Conservation (phyloP, 2,888 invertebrate species). For the Lamellibrachia satsuma region DNA sequence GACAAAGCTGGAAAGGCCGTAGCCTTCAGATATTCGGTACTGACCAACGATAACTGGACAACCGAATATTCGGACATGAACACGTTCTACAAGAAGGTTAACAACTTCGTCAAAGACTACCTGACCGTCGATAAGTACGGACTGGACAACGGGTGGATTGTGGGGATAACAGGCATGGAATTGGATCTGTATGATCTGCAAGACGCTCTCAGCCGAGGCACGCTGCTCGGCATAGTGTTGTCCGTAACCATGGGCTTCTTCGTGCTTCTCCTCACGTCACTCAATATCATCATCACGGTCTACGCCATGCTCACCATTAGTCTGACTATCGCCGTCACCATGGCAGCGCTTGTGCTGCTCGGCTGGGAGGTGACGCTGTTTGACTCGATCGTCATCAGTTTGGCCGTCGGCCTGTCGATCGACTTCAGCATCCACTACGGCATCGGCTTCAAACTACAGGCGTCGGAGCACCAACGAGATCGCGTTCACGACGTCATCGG, state of each 20-base stretch:
- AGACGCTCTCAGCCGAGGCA: slow-evolving; percentile 69
- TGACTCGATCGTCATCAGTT: slow-evolving; percentile 90
- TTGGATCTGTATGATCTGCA: slow-evolving; percentile 13
- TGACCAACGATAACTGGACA: slow-evolving; percentile 21
- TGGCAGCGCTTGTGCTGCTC: slow-evolving; percentile 68
- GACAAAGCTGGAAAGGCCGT: neutral
- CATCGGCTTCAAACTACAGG: slow-evolving; percentile 74
- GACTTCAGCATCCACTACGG: slow-evolving; percentile 93
- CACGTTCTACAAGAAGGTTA: neutral
- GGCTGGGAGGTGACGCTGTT: slow-evolving; percentile 93
- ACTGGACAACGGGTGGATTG: slow-evolving; percentile 21
- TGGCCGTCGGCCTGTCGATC: slow-evolving; percentile 90
- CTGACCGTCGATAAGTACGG: slow-evolving; percentile 17
- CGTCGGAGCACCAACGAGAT: slow-evolving; percentile 66
- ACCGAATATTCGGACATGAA: slow-evolving; percentile 20
- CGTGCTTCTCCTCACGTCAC: slow-evolving; percentile 83
- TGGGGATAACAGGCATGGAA: slow-evolving; percentile 12
- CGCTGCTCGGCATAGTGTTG: slow-evolving; percentile 80
- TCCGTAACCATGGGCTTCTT: slow-evolving; percentile 81
- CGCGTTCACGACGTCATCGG: slow-evolving; percentile 53
- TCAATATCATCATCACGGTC: slow-evolving; percentile 82
- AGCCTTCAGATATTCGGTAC: slow-evolving; percentile 2
- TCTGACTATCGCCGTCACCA: slow-evolving; percentile 84
- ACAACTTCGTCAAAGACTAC: neutral
- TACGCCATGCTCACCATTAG: slow-evolving; percentile 84